Evolutionary conservation across 2,113 vertebrate genomes (phyloP).

Genomic region (Aleadryas rufinucha): DNA sequence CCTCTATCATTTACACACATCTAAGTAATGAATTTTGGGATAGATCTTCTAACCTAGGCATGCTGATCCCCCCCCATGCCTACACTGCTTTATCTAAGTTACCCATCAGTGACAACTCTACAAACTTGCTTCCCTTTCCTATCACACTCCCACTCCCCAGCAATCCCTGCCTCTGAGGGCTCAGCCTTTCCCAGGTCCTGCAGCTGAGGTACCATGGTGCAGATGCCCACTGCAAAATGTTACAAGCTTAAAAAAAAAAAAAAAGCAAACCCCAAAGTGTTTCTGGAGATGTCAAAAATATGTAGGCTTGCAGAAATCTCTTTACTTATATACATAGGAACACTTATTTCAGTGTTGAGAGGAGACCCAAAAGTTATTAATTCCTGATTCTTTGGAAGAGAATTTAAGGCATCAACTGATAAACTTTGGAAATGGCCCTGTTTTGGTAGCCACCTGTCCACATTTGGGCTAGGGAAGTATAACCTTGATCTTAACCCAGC

Average conservation of each 20-base stretch:
- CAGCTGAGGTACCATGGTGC: too few species aligned
- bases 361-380: neutral
- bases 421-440: neutral
- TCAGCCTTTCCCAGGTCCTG: neutral
- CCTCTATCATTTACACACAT: neutral
- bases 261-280: neutral
- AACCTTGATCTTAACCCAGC: neutral
- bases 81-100: neutral
- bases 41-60: neutral
- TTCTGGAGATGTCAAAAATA: neutral
- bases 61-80: neutral
- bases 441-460: neutral
- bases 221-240: neutral
- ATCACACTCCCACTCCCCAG: neutral
- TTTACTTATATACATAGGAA: neutral
- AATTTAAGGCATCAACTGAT: neutral
- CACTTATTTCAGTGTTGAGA: neutral
- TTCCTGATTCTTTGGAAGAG: neutral
- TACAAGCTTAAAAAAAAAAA: neutral
- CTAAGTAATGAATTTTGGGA: neutral
- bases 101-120: neutral
- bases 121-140: neutral
- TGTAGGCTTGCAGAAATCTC: neutral
- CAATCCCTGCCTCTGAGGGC: neutral
- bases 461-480: neutral